Conservation (phyloP, 1,140 invertebrate genomes). For the Branchinecta lindahli region DNA sequence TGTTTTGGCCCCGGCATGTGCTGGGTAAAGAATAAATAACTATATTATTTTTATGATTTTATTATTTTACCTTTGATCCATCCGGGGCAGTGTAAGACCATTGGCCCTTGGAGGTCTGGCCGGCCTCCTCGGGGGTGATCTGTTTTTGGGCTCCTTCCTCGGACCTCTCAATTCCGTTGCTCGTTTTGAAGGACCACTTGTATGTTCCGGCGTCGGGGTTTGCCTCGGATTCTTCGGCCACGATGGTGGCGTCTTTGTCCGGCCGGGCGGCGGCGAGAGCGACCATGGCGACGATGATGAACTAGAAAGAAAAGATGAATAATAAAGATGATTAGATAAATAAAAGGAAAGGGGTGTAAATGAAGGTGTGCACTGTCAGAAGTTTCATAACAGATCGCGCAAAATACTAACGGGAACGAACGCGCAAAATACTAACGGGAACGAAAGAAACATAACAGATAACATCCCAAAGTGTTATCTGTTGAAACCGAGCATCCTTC, state of each 20-base stretch:
- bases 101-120: conserved; percentile 23
- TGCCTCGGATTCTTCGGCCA: conserved; percentile 46
- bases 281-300: conserved; percentile 15
- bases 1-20: too few relatives aligned
- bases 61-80: conserved; percentile 9
- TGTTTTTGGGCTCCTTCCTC: conserved; percentile 19
- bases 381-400: too few relatives aligned
- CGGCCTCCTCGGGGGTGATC: conserved; percentile 19
- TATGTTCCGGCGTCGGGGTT: conserved; percentile 42
- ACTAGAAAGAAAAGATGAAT: conserved; percentile 10
- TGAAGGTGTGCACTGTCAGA: too few relatives aligned
- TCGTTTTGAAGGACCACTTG: conserved; percentile 22
- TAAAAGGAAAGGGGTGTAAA: too few relatives aligned
- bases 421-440: too few relatives aligned
- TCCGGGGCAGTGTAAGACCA: conserved; percentile 31
- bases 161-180: conserved; percentile 21
- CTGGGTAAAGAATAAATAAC: too few relatives aligned
- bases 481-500: too few relatives aligned
- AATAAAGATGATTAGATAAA: too few relatives aligned
- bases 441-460: too few relatives aligned
- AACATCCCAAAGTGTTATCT: too few relatives aligned
- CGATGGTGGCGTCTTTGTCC: conserved; percentile 37
- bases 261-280: conserved; percentile 13
- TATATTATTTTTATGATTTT: too few relatives aligned
- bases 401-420: too few relatives aligned